These are phyloP conservation scores for Pangasianodon gigas DNA, from an alignment of 2,113 vertebrate species.

Conservation along the genomic window DNA sequence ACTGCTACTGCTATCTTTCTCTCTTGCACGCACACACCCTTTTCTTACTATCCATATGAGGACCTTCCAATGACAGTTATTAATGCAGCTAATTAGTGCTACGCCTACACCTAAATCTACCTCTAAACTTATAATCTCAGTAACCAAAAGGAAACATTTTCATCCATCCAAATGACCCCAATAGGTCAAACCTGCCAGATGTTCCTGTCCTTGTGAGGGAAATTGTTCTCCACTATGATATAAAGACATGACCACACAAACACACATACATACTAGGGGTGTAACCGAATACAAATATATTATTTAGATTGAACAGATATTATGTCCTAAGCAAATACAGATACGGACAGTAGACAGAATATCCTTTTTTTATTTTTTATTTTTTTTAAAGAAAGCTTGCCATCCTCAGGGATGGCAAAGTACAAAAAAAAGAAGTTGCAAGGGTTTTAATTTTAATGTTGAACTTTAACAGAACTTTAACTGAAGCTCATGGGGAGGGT, in stretches of 20 bases:
- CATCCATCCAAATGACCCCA: neutral
- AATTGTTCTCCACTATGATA: neutral
- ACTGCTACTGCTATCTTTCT: neutral
- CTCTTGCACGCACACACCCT: neutral
- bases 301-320: neutral
- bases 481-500: neutral
- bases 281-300: neutral
- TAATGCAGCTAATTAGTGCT: neutral
- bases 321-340: neutral
- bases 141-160: neutral
- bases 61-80: neutral
- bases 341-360: neutral
- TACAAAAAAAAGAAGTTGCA: neutral
- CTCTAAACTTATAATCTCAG: neutral
- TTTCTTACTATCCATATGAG: neutral
- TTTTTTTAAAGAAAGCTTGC: neutral
- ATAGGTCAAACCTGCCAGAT: neutral
- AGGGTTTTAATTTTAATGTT: conserved; percentile 1
- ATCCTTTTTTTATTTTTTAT: neutral
- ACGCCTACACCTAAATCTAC: neutral
- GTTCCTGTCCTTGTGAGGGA: neutral
- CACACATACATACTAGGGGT: neutral
- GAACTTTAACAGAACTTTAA: neutral
- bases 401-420: neutral
- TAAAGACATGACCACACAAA: neutral